Percentiles rank a stretch among this genome's conserved stretches.
Evolutionary conservation across 1,140 invertebrate species (phyloP).

Genomic region (Campoletis sonorensis): DNA sequence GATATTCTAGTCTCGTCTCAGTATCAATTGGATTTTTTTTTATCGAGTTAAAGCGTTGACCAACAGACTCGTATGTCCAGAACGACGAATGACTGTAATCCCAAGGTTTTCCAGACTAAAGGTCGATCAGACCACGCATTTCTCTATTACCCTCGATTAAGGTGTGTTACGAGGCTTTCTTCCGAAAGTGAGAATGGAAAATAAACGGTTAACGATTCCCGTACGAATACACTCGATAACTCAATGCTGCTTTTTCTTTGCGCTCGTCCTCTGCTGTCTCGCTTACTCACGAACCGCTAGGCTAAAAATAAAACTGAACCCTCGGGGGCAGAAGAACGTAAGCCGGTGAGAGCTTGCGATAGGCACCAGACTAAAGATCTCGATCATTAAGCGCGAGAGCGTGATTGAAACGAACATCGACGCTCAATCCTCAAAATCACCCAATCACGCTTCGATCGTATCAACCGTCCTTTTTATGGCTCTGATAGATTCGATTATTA

Average conservation of each 20-base stretch:
- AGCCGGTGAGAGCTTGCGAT: slow-evolving; percentile 11
- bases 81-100: slow-evolving; percentile 28
- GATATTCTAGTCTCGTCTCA: not conserved
- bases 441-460: slow-evolving; percentile 27
- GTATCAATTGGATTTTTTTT: not conserved
- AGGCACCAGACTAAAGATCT: slow-evolving; percentile 25
- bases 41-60: not conserved
- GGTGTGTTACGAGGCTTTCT: slow-evolving; percentile 5
- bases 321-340: not conserved
- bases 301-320: slow-evolving; percentile 19
- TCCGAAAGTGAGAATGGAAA: slow-evolving; percentile 43
- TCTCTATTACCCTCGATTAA: not conserved
- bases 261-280: not conserved
- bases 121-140: slow-evolving; percentile 20
- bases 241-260: slow-evolving; percentile 27
- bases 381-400: slow-evolving; percentile 29
- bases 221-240: slow-evolving; percentile 55
- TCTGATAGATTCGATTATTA: not conserved
- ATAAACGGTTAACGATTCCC: slow-evolving; percentile 54
- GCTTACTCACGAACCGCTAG: not conserved
- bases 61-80: not conserved
- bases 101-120: slow-evolving; percentile 15
- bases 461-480: not conserved
- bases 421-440: slow-evolving; percentile 37
- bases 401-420: slow-evolving; percentile 34